A percentile compares a stretch with the other conserved stretches of the same genome.
Evolutionary conservation across 2,113 vertebrate genomes (phyloP).

Genomic region (Passer montanus): DNA sequence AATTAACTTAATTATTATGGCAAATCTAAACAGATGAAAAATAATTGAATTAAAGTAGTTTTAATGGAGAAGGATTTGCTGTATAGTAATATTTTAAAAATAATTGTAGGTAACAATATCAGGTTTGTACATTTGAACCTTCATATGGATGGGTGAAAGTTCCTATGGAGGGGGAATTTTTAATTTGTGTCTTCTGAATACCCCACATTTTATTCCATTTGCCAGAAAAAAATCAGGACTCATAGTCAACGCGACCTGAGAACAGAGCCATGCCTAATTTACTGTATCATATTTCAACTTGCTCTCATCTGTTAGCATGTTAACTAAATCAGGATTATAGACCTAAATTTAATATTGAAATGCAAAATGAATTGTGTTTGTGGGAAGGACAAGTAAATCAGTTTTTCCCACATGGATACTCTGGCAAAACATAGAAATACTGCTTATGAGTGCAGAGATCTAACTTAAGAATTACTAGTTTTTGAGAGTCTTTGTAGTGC

Average conservation of each 20-base stretch:
- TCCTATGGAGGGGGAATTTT: background rate
- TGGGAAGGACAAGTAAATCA: background rate
- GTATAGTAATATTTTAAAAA: background rate
- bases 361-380: background rate
- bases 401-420: background rate
- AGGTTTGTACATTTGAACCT: background rate
- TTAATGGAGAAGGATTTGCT: background rate
- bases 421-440: background rate
- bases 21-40: background rate
- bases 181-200: background rate
- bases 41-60: background rate
- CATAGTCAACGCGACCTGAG: background rate
- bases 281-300: background rate
- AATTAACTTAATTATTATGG: background rate
- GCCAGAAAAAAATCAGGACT: background rate
- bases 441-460: background rate
- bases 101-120: background rate
- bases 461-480: background rate
- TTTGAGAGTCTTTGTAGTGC: background rate
- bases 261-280: background rate
- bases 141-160: background rate
- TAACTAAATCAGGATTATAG: background rate
- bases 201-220: background rate
- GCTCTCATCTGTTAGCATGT: background rate
- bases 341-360: background rate